phyloP scores from a whole-genome alignment of 1,140 invertebrate species.

The Drosophila kurseongensis region DNA sequence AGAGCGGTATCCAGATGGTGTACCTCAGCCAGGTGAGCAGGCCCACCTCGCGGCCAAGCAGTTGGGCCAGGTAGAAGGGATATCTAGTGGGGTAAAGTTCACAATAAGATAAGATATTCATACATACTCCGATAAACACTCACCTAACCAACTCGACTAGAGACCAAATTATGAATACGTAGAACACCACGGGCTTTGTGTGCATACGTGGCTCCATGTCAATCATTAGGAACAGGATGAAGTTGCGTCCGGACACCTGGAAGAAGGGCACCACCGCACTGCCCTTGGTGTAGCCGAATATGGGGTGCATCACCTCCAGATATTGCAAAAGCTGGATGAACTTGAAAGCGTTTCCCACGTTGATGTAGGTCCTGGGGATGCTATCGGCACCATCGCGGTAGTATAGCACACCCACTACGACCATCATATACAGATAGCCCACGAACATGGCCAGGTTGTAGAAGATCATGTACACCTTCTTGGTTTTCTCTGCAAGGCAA shows the following conservation, averaged over 20 bases:
- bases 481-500: constrained; percentile 88
- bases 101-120: not conserved
- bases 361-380: constrained; percentile 90
- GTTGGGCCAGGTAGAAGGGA: constrained; percentile 94
- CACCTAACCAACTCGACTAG: constrained; percentile 92
- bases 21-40: constrained; percentile 97
- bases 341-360: constrained; percentile 92
- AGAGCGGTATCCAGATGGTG: constrained; percentile 96
- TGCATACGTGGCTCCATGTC: constrained; percentile 94
- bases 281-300: constrained; percentile 95
- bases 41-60: constrained; percentile 90
- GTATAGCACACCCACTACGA: constrained; percentile 91
- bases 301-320: constrained; percentile 94
- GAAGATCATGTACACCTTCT: constrained; percentile 93
- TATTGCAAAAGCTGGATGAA: constrained; percentile 93
- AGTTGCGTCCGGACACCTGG: constrained; percentile 91
- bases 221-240: constrained; percentile 94
- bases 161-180: constrained; percentile 93
- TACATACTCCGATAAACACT: constrained; percentile 22
- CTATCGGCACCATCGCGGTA: constrained; percentile 90
- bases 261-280: constrained; percentile 87
- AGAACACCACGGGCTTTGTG: constrained; percentile 93
- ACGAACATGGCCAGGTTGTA: constrained; percentile 97
- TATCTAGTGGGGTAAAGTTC: constrained; percentile 86
- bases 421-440: constrained; percentile 92